Conservation (phyloP, 1,140 invertebrate genomes). For the Lepidostoma basale region DNA sequence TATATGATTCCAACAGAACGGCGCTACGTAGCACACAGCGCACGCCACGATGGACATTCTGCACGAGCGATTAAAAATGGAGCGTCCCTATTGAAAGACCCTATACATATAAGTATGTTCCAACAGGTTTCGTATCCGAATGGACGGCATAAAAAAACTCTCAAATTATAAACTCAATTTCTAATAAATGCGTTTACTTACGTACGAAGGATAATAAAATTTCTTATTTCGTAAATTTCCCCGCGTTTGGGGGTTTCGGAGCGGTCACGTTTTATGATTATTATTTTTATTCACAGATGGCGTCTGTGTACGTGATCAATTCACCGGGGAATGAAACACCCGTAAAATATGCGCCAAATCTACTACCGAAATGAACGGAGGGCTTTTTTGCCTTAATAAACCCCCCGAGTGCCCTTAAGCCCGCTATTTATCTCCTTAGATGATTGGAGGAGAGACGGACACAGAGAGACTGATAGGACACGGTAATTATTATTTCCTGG, state of each 20-base stretch:
- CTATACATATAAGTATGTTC: no score
- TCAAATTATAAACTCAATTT: neutral
- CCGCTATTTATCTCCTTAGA: constrained; percentile 8
- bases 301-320: constrained; percentile 27
- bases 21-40: no score
- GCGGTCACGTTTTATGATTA: constrained; percentile 33
- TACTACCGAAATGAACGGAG: constrained; percentile 3
- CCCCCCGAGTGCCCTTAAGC: constrained; percentile 2
- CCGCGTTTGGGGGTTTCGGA: neutral
- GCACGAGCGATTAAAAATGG: no score
- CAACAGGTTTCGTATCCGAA: no score
- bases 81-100: no score
- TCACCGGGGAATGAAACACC: neutral
- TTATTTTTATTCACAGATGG: constrained; percentile 33
- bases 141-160: no score
- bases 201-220: constrained; percentile 8
- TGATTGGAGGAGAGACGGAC: neutral
- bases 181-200: neutral
- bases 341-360: constrained; percentile 23
- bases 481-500: no score
- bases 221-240: constrained; percentile 12
- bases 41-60: no score
- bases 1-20: no score
- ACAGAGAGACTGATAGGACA: neutral
- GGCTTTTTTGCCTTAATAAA: constrained; percentile 16